Base-by-base conservation (phyloP, 2,797 vertebrate species). In the Lithobates pipiens region DNA sequence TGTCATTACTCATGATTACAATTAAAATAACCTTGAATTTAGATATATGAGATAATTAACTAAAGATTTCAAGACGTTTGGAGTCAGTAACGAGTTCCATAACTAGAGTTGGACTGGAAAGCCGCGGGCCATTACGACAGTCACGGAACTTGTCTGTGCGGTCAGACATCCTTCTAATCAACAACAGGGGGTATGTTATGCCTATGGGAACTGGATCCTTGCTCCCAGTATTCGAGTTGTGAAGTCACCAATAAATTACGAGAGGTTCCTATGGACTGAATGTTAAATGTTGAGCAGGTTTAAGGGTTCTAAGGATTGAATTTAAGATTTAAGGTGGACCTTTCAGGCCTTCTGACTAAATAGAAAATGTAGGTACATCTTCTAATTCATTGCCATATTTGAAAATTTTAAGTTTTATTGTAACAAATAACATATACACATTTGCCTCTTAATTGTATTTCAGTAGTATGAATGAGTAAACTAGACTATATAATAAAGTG, bases 31-130 rank as follows among this genome's bases (percentile, higher is more conserved):
- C 63, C 27, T 11, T 42, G 36, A 3, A 29, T 67, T 15, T 34
- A 39, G 63, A 67, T 42, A 76, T 76, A 61, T n/a, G 18, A 76
- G 57, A 67, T 46, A 18, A 79, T 68, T 79, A 18, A 79, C 9
- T 11, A 7, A 18, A 72, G 25, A 80, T 50, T 54, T 44, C 34
- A 5, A 16, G 21, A 46, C 5, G n/a, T 65, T 68, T 44, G 63
- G 67, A 68, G 34, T 34, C 36, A 42, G 61, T 65, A 27, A 36
- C 39, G 34, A 42, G 57, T 29, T 34, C 29, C 21, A 77, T 61
- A 61, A 23, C 18, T 21, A 61, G 3, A 61, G 21, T 61, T 61
- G 6, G 21, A 6, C 21, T 61, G 54, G 21, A 61, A 61, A 27
- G 21, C 76, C 36, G 7, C 32, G 0, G 32, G 44, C 29, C 67